Base-by-base conservation (phyloP, 2,888 invertebrate genomes). In the Ennomos fuscantarius region DNA sequence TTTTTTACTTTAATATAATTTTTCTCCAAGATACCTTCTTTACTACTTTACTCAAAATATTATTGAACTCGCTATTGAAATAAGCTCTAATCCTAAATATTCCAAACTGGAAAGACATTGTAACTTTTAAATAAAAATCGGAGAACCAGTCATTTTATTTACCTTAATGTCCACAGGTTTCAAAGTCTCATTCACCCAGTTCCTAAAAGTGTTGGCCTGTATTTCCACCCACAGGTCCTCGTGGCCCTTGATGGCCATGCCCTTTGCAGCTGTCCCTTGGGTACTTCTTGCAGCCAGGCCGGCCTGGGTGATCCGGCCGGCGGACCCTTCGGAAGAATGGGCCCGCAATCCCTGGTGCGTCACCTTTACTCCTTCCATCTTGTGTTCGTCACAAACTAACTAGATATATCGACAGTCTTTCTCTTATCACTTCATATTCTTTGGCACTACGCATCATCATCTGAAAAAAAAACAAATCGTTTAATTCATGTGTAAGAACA, bases 201-300 rank as follows among this genome's bases (percentile, higher is more conserved):
- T 99, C 72, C 96, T 95, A 84, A 99, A 99, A 37, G 99, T 99
- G 86, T 97, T 97, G 44, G 98, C 97, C 85, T 98, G 98, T 67
- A 98, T 98, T 83, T 98, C 97, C 49, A 99, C 97, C 99, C 99
- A 99, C 41, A 98, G 95, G 79, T 98, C 98, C 88, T 98, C 97
- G 79, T 97, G 96, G 68, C 98, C 98, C 81, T 97, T 97, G 81
- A 98, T 98, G 73, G 96, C 96, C 97, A 98, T 98, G 67, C 97
- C 97, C 81, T 97, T 96, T 68, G 98, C 98, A 1, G 98, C 99
- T 47, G 98, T 98, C 52, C 99, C 99, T 59, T 82, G 97, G 36
- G 97, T 96, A 81, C 97, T 97, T 50, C 98, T 94, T 32, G 98
- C 98, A 70, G 97, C 95, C 68, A 98, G 91, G 31, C 98, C 98